Percentiles rank a stretch among this genome's conserved stretches.
Evolutionary conservation across 2,797 vertebrate species (phyloP).

Genomic region (Mergus octosetaceus): DNA sequence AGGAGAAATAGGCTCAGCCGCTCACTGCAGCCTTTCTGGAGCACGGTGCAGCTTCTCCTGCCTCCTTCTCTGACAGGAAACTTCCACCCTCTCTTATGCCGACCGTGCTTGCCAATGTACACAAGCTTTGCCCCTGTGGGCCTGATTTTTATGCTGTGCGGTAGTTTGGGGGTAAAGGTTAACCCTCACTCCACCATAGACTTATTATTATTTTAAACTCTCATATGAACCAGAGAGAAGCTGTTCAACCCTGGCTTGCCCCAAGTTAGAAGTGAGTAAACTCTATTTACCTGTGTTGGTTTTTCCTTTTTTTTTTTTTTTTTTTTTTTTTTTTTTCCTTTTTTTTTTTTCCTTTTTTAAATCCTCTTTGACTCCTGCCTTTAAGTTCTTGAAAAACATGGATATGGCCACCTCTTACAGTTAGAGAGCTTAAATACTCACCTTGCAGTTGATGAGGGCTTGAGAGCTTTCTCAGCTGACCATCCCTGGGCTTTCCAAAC

Average conservation of each 20-base stretch:
- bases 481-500: neutral
- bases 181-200: neutral
- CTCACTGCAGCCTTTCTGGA: constrained; percentile 6
- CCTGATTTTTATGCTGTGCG: neutral
- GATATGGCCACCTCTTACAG: neutral
- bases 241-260: neutral
- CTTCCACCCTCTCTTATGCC: neutral
- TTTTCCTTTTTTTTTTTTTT: neutral
- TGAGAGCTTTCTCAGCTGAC: neutral
- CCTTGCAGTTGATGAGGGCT: neutral
- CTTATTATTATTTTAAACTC: neutral
- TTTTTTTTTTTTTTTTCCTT: neutral
- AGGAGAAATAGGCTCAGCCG: neutral
- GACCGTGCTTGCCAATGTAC: neutral
- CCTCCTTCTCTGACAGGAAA: constrained; percentile 22
- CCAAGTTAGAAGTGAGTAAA: neutral
- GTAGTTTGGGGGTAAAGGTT: neutral
- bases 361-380: neutral
- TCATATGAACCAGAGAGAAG: neutral
- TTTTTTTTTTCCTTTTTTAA: neutral
- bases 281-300: neutral
- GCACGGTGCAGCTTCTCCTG: neutral
- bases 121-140: neutral
- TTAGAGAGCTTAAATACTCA: neutral
- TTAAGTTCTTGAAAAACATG: neutral